Evolutionary conservation across 1,140 invertebrate genomes (phyloP).

Genomic region (Platyura marginata): DNA sequence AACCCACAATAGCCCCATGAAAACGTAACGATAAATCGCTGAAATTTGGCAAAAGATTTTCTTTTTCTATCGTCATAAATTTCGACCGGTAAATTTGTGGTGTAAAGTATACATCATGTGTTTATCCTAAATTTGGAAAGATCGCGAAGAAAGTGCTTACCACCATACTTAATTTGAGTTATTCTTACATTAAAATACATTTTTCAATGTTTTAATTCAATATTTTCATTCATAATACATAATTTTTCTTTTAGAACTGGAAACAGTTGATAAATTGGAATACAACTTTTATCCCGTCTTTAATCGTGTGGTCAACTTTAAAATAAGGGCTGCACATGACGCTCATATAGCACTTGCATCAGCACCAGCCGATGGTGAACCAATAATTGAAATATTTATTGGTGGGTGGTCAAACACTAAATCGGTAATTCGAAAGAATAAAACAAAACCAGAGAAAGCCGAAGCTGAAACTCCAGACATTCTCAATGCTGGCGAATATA

Average conservation of each 20-base stretch:
- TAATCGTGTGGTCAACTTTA: conserved; percentile 47
- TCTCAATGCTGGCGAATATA: conserved; percentile 45
- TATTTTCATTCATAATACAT: no score
- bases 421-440: conserved; percentile 63
- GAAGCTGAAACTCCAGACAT: conserved; percentile 50
- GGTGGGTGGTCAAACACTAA: conserved; percentile 71
- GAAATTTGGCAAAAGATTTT: no score
- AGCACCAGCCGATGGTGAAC: conserved; percentile 40
- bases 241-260: conserved; percentile 46
- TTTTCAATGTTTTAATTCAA: no score
- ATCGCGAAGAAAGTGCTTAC: no score
- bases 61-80: no score
- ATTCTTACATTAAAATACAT: no score
- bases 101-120: no score
- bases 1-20: no score
- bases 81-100: no score
- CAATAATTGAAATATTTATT: conserved; percentile 64
- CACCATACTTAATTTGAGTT: no score
- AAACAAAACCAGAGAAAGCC: conserved; percentile 55
- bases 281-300: conserved; percentile 58
- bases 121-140: no score
- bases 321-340: conserved; percentile 54
- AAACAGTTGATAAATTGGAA: conserved; percentile 59
- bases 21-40: no score
- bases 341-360: conserved; percentile 58